Percentiles rank a stretch among this genome's conserved stretches.
phyloP scores from a whole-genome alignment of 2,888 invertebrate species.

The Scaptomyza caliginosa region DNA sequence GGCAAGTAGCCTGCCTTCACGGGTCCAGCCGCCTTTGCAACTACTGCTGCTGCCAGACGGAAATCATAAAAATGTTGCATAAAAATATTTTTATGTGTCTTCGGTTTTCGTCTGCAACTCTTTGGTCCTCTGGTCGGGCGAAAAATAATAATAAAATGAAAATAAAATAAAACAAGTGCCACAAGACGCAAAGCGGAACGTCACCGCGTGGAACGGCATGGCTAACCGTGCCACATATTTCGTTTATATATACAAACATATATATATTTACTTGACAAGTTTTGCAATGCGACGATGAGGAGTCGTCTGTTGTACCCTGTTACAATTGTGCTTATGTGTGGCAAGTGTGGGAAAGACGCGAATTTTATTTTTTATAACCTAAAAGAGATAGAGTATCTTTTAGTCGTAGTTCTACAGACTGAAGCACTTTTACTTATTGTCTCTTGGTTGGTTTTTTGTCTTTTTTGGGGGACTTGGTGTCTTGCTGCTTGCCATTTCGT shows the following conservation, averaged over 20 bases:
- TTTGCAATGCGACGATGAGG: conserved; percentile 59
- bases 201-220: conserved; percentile 20
- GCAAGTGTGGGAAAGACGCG: background rate
- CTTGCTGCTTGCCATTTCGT: conserved; percentile 57
- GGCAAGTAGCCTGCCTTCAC: background rate
- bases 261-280: conserved; percentile 72
- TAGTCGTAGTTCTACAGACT: conserved; percentile 3
- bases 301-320: conserved; percentile 13
- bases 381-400: background rate
- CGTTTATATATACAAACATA: conserved; percentile 44
- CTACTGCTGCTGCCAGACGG: conserved; percentile 61
- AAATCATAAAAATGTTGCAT: conserved; percentile 78
- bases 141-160: conserved; percentile 74
- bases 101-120: conserved; percentile 33
- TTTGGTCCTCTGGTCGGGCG: conserved; percentile 36
- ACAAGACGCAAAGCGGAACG: conserved; percentile 19
- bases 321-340: background rate
- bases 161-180: conserved; percentile 72
- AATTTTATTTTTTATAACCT: no score
- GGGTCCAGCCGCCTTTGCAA: background rate
- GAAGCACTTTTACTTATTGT: conserved; percentile 21
- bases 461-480: conserved; percentile 19
- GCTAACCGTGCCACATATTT: conserved; percentile 70
- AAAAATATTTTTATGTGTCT: conserved; percentile 72
- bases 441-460: conserved; percentile 1